A percentile compares a stretch with the other conserved stretches of the same genome.
Conservation (phyloP, 1,140 invertebrate species). For the Hydropsyche tenuis region DNA sequence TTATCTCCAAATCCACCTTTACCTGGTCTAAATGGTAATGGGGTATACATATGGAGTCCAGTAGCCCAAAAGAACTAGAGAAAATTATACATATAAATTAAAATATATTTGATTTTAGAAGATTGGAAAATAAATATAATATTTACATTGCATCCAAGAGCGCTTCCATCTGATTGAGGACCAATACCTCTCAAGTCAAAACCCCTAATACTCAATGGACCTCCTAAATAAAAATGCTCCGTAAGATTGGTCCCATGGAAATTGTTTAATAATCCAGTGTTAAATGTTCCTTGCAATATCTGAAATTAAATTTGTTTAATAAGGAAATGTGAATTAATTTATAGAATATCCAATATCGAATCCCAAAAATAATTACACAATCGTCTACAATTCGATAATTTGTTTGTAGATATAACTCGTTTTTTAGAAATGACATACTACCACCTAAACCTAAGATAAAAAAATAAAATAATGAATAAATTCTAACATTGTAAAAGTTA, state of each 20-base stretch:
- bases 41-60: slow-evolving; percentile 82
- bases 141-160: slow-evolving; percentile 68
- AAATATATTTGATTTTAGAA: no score
- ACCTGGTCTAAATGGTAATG: slow-evolving; percentile 82
- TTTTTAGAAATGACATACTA: slow-evolving; percentile 84
- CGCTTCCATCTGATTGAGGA: slow-evolving; percentile 75
- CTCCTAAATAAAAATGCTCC: slow-evolving; percentile 88
- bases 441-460: slow-evolving; percentile 75
- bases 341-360: slow-evolving; percentile 1
- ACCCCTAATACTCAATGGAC: slow-evolving; percentile 82
- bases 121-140: neutral
- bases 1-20: slow-evolving; percentile 78
- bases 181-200: slow-evolving; percentile 84
- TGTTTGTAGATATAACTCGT: slow-evolving; percentile 79
- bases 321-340: slow-evolving; percentile 42
- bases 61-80: slow-evolving; percentile 77
- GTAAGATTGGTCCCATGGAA: slow-evolving; percentile 71
- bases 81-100: neutral
- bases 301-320: slow-evolving; percentile 56
- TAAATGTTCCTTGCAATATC: slow-evolving; percentile 77
- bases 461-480: neutral
- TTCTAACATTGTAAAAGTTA: no score
- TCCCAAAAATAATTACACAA: slow-evolving; percentile 63
- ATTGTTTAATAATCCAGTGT: slow-evolving; percentile 73
- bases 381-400: slow-evolving; percentile 73